Evolutionary conservation across 2,113 vertebrate species (phyloP), one percentile per base, ranked within the genome.

Genomic region (Ailurus styani): DNA sequence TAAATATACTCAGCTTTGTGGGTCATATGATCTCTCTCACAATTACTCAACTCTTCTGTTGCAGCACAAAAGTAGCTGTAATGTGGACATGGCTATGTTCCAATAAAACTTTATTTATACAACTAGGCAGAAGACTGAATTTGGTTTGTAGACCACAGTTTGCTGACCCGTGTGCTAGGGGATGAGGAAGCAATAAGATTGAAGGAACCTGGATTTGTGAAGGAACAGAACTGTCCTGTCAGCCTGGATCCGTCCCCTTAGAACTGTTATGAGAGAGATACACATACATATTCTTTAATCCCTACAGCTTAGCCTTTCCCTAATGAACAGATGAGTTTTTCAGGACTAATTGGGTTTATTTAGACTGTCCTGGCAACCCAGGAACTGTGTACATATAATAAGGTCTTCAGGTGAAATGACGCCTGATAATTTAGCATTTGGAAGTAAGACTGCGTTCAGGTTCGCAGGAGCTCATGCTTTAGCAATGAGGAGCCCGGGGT

Each of bases 31-130:
- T 50, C 82, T 87, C 82, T 87, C 37, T 31, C 21, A 40, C 34
- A 52, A 62, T 45, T 75, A 88, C 25, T 95, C 78, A 85, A 52
- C 12, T 82, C 57, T 89, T 52, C 40, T 79, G 6, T 14, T 84
- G 14, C 34, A 72, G 34, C 52, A 82, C 37, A 82, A 18, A 94
- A 62, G 27, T 50, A 62, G 4, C 18, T 55, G 52, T 3, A 62
- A n/a, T 40, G 88, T 23, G 27, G 6, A 20, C 1, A 47, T 91
- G 47, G 47, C 23, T 60, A 7, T 66, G 45, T 91, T 87, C 42
- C 52, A 95, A 90, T 79, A 57, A 89, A 93, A 91, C 60, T 94
- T 90, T 70, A 45, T 70, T 95, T 88, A 64, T 37, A 68, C 62
- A 84, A 93, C 91, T 5, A 96, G 40, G 14, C 15, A 73, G 29